Conservation (phyloP, 2,797 vertebrate genomes). For the Xenopus petersii region DNA sequence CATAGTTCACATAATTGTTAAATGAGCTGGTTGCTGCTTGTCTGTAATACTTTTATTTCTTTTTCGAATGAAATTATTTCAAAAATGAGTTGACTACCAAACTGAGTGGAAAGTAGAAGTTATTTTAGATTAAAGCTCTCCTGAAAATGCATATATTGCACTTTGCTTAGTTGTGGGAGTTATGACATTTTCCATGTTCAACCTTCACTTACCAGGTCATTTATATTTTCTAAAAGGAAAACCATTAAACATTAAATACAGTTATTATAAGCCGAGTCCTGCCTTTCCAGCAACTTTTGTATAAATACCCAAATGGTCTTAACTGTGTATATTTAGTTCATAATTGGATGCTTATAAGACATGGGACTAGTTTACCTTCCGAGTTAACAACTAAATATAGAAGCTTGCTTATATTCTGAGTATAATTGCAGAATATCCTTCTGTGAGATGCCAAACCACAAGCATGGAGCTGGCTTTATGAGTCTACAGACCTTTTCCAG, state of each 20-base stretch:
- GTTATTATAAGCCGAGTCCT: constrained; percentile 33
- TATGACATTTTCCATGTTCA: constrained; percentile 14
- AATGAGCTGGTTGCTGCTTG: too few relatives aligned
- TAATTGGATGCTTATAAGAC: constrained; percentile 62
- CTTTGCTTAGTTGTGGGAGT: not conserved
- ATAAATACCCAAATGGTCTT: constrained; percentile 57
- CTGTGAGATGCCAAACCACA: constrained; percentile 59
- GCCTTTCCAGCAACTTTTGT: constrained; percentile 56
- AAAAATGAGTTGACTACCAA: too few relatives aligned
- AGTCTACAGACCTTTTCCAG: constrained; percentile 39
- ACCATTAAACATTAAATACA: constrained; percentile 41
- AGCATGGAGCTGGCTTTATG: constrained; percentile 41
- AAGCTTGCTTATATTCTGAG: constrained; percentile 53
- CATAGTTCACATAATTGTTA: too few relatives aligned
- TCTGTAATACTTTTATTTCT: too few relatives aligned
- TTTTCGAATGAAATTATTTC: too few relatives aligned
- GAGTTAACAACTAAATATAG: constrained; percentile 62
- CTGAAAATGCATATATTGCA: not conserved
- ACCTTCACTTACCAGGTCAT: constrained; percentile 8
- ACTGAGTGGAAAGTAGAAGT: too few relatives aligned
- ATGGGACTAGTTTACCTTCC: constrained; percentile 49
- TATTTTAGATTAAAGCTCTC: not conserved
- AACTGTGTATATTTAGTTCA: constrained; percentile 61
- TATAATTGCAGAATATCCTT: constrained; percentile 64
- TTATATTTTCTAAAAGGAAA: constrained; percentile 32